phyloP scores from a whole-genome alignment of 2,797 vertebrate genomes.

The Selene dorsalis region DNA sequence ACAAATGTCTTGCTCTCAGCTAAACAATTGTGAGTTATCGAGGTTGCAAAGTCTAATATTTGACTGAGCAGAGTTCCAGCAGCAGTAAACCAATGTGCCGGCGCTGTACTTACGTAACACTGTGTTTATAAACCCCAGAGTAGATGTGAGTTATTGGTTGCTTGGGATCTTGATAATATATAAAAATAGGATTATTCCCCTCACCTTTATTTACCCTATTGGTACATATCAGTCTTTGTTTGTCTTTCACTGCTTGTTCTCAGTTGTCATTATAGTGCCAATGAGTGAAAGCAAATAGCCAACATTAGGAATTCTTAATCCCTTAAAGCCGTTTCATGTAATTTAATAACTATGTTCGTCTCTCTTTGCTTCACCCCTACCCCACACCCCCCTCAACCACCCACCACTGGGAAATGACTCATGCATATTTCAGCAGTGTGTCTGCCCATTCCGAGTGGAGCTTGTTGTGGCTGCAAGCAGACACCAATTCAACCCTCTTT shows the following conservation, averaged over 20 bases:
- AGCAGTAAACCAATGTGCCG: conserved; percentile 46
- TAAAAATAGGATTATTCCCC: conserved; percentile 65
- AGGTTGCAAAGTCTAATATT: conserved; percentile 62
- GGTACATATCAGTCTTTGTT: conserved; percentile 55
- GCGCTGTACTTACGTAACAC: conserved; percentile 58
- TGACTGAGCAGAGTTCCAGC: conserved; percentile 48
- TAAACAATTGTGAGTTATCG: conserved; percentile 44
- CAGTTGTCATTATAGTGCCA: conserved; percentile 53
- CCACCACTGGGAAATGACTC: conserved; percentile 75
- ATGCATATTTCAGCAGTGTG: conserved; percentile 83
- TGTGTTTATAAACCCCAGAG: conserved; percentile 53
- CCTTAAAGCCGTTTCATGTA: conserved; percentile 75
- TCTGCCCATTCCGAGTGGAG: conserved; percentile 73
- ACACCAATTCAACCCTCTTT: conserved; percentile 69
- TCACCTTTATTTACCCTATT: conserved; percentile 36
- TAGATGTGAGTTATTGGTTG: conserved; percentile 62
- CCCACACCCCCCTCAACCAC: conserved; percentile 14
- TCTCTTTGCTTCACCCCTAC: conserved; percentile 36
- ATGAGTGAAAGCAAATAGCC: conserved; percentile 69
- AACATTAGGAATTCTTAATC: conserved; percentile 76
- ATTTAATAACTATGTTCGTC: conserved; percentile 78
- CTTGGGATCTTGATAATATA: conserved; percentile 63
- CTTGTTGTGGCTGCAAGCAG: conserved; percentile 78
- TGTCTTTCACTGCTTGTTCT: conserved; percentile 39
- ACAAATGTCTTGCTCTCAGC: conserved; percentile 47